These are phyloP conservation scores for Mus pahari DNA, from an alignment of 2,113 vertebrate species.

Conservation along the genomic window DNA sequence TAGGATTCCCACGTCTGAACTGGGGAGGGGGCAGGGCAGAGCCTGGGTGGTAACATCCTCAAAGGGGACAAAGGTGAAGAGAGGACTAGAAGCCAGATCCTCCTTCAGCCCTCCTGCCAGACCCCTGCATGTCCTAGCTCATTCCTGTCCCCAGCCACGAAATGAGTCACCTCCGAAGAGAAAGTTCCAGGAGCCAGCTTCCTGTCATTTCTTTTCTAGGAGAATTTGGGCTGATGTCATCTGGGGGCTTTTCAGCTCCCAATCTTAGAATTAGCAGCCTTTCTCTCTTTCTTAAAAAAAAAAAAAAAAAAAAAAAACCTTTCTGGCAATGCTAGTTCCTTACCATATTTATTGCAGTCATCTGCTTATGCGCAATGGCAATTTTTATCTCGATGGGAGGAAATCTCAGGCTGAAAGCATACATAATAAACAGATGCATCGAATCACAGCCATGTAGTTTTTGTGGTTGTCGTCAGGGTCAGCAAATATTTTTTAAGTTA, in stretches of 20 bases:
- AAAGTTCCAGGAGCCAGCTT: slow-evolving; percentile 40
- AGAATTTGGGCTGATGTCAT: slow-evolving; percentile 78
- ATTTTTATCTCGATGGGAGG: slow-evolving; percentile 64
- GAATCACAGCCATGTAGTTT: neutral
- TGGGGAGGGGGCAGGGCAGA: neutral
- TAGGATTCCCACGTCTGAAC: neutral
- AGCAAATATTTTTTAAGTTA: neutral
- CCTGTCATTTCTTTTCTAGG: slow-evolving; percentile 62
- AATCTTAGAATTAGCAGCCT: slow-evolving; percentile 72
- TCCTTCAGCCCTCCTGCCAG: neutral
- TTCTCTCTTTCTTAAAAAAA: neutral
- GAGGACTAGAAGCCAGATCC: fast-evolving
- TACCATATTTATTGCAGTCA: slow-evolving; percentile 72
- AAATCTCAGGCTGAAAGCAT: slow-evolving; percentile 62
- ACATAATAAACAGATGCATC: slow-evolving; percentile 48
- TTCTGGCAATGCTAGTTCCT: slow-evolving; percentile 64
- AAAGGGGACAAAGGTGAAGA: neutral
- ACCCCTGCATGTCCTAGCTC: neutral
- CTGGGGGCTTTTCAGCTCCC: slow-evolving; percentile 75
- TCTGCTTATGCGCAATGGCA: slow-evolving; percentile 68
- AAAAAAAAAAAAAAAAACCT: slow-evolving; percentile 20
- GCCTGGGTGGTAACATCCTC: neutral
- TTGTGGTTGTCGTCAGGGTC: neutral
- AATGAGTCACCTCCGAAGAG: slow-evolving; percentile 15
- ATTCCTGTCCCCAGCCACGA: neutral